Evolutionary conservation across 2,113 vertebrate genomes (phyloP), one percentile per base, ranked within the genome.

Genomic region (Thunnus maccoyii): DNA sequence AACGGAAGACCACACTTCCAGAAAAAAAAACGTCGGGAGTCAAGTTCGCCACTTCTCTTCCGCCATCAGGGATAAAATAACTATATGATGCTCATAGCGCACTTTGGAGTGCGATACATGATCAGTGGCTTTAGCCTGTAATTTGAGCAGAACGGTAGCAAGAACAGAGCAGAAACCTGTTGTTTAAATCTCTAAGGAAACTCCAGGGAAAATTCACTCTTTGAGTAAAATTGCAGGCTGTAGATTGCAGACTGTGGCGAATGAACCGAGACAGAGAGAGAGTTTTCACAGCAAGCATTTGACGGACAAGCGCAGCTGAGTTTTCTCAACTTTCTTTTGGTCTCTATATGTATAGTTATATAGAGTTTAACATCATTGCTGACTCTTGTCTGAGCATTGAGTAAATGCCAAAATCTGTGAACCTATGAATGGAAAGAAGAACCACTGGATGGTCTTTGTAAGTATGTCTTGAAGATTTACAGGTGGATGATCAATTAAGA

Each of bases 211-310:
- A 68, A 64, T 57, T 44, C 48, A 48, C 22, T 69, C 57, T 63
- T 47, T 0, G 22, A 5, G 16, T 72, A 41, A 83, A 87, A 88
- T 88, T 83, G 65, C 76, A 69, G 84, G 66, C 57, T 87, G 52
- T 18, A 72, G 72, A 85, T 78, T 86, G 18, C 52, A 78, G 32
- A 70, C 58, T 48, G 62, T 32, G 44, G 50, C 0, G 16, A 67
- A 64, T 3, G 27, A 72, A 58, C 22, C 3, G 36, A 78, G 60
- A 52, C n/a, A 2, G 44, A 63, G 48, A 2, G 44, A 63, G 48
- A 4, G 51, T 72, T 75, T 63, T 75, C 75, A 47, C 20, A 54
- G 44, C 36, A 48, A 63, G 51, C 20, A 6, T 60, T 36, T 74
- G 74, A 83, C 48, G 16, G 77, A 60, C 60, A 74, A 80, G 36